Base-by-base conservation (phyloP, 37 sponge, comb jelly and placozoan genomes). In the Geodia barretti region DNA sequence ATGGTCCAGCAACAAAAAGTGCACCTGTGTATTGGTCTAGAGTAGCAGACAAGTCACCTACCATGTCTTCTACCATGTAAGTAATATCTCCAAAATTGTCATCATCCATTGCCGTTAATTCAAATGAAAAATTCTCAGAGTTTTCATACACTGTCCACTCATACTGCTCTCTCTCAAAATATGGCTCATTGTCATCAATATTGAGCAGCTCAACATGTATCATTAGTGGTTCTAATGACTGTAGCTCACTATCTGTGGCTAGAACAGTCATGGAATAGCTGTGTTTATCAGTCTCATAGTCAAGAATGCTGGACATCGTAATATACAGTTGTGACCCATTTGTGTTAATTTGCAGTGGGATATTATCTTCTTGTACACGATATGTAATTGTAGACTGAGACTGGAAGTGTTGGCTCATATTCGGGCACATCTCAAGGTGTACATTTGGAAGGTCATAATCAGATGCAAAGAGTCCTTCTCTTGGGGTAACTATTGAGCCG, bases 271-370 rank as follows among this genome's bases (percentile, higher is more conserved):
- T 26, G 5, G n/a, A 29, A 25, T 73, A 83, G 34, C 70, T 24
- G n/a, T 74, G 80, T 35, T 41, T 67, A 9, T 72, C 58, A 8
- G 62, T 73, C 25, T 94, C 95, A 72, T 83, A 94, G 62, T 94
- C 95, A 26, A 94, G 76, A 11, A 72, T 41, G 14, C 47, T 37
- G 29, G 42, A 4, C 0, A 87, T 35, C 36, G 74, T n/a, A 39
- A 94, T 39, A 31, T 68, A 61, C 7, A 39, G 63, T 5, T 0
- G 21, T 3, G 43, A 20, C 24, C 62, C 29, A 65, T 60, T n/a
- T 42, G 34, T 19, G 19, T 77, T 41, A 17, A 94, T 75, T 19
- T 23, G 41, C 39, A 91, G 86, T 26, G 85, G 85, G 25, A 38
- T 39, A 73, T 77, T 83, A 30, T 29, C 40, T 41, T 83, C 83